These are phyloP conservation scores for Probosciger aterrimus DNA, from an alignment of 2,113 vertebrate genomes.

Conservation along the genomic window DNA sequence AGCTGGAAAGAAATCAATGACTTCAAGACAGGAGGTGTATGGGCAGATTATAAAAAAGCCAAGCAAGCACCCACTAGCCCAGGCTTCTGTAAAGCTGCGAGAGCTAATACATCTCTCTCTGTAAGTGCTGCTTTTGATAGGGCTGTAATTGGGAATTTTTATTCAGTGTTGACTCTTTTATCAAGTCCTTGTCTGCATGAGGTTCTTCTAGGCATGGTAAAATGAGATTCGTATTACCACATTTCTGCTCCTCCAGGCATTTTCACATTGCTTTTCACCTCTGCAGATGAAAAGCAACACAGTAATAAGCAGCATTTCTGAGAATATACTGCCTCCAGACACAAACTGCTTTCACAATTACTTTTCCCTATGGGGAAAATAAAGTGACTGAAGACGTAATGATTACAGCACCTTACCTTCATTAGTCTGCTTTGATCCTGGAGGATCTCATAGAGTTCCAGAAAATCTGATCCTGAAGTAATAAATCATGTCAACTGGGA, in stretches of 20 bases:
- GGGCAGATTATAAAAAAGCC: background rate
- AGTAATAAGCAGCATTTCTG: background rate
- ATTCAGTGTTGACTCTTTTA: background rate
- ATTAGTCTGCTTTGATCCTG: conserved; percentile 21
- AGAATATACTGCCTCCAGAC: background rate
- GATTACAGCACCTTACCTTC: background rate
- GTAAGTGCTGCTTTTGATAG: background rate
- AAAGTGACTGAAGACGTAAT: background rate
- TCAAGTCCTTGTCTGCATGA: background rate
- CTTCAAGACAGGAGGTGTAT: background rate
- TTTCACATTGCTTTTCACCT: background rate
- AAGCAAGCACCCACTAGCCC: background rate
- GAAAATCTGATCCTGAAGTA: background rate
- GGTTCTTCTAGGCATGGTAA: background rate
- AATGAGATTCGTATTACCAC: conserved; percentile 13
- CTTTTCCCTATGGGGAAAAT: background rate
- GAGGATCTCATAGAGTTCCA: background rate
- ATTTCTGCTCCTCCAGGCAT: conserved; percentile 26
- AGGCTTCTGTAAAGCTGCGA: background rate
- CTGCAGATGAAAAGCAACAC: conserved; percentile 33
- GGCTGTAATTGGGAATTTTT: conserved; percentile 13
- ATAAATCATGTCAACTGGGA: background rate
- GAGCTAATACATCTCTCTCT: background rate
- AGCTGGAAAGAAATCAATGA: background rate
- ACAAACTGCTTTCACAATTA: conserved; percentile 26